phyloP scores from a whole-genome alignment of 2,888 invertebrate species.

The Ectemnius lituratus region DNA sequence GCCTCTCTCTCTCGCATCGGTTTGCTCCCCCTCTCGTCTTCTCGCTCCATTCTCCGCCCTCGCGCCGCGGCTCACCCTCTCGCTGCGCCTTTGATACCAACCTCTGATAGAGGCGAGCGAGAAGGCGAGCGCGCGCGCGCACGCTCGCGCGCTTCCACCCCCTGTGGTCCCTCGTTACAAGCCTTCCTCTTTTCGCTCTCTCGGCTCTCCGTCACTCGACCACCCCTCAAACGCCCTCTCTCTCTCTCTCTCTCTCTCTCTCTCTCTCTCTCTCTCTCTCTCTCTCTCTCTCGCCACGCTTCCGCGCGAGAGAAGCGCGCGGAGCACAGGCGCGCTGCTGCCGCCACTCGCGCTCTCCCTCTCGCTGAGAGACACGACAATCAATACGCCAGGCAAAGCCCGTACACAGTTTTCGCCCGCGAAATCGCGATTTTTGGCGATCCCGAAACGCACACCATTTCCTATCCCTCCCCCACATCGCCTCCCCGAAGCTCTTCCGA shows the following conservation, averaged over 20 bases:
- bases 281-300: constrained; percentile 25
- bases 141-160: constrained; percentile 31
- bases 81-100: constrained; percentile 17
- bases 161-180: not conserved
- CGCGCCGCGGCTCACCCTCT: constrained; percentile 14
- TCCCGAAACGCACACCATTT: constrained; percentile 41
- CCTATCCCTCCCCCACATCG: not conserved
- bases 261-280: constrained; percentile 18
- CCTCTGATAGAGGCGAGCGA: constrained; percentile 37
- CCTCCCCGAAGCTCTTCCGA: not conserved
- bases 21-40: constrained; percentile 20
- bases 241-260: constrained; percentile 18
- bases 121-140: constrained; percentile 23
- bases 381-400: constrained; percentile 71
- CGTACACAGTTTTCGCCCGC: constrained; percentile 67
- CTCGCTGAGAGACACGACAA: constrained; percentile 62
- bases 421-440: constrained; percentile 69
- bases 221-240: not conserved
- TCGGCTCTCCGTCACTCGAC: not conserved
- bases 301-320: constrained; percentile 26
- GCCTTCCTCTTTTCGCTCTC: not conserved
- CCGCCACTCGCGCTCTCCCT: constrained; percentile 38
- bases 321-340: constrained; percentile 53
- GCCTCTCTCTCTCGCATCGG: constrained; percentile 15
- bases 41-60: constrained; percentile 35